Percentiles rank a stretch among this genome's conserved stretches.
Conservation (phyloP, 2,113 vertebrate species). For the Emydocephalus ijimae region DNA sequence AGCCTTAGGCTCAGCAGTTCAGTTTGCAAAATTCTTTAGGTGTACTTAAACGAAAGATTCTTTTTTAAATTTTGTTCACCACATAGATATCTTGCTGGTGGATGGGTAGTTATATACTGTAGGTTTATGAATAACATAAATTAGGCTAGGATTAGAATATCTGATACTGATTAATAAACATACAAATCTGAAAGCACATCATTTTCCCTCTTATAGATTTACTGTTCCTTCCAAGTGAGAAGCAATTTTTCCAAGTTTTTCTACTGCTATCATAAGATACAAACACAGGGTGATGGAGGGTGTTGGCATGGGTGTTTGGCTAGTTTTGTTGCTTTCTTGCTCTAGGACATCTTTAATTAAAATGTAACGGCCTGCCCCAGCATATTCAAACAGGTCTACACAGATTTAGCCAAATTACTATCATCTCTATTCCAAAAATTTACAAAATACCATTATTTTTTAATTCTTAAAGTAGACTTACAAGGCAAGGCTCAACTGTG, state of each 20-base stretch:
- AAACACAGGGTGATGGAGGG: not conserved
- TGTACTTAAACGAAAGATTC: not conserved
- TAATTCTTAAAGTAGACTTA: not conserved
- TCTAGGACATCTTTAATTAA: not conserved
- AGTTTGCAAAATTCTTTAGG: not conserved
- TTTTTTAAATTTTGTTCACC: not conserved
- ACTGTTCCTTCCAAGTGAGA: not conserved
- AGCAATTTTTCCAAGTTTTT: not conserved
- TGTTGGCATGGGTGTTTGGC: not conserved
- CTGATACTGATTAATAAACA: not conserved
- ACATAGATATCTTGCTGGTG: not conserved
- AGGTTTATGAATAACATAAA: not conserved
- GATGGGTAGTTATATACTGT: not conserved
- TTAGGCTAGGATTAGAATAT: not conserved
- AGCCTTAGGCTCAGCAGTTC: not conserved
- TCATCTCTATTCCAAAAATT: conserved; percentile 47
- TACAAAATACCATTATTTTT: conserved; percentile 40
- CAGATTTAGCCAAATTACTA: conserved; percentile 40
- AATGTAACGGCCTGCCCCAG: not conserved
- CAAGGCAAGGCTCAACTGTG: conserved; percentile 56
- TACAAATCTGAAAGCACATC: not conserved
- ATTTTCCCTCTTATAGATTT: not conserved
- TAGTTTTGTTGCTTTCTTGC: not conserved
- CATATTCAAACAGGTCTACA: conserved; percentile 33
- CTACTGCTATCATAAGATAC: not conserved